Evolutionary conservation across 2,888 invertebrate species (phyloP), one percentile per base, ranked within the genome.

Genomic region (Thelaira solivaga): DNA sequence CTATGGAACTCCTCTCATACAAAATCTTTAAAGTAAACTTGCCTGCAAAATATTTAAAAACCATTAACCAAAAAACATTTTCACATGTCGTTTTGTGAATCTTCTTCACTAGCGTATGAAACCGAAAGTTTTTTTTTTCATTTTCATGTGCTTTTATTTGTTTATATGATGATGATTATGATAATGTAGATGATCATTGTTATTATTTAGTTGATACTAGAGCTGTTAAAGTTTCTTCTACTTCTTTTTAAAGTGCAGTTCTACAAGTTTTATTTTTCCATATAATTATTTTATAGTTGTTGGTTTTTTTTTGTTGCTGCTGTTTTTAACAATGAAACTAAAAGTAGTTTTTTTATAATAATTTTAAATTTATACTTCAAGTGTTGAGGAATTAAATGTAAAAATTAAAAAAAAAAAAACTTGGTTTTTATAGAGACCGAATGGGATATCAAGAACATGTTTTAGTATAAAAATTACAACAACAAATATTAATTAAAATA

Each of bases 371-470:
- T 8, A 36, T 24, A 24, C 45, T 10, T 45, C 51, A 39, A 18
- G 6, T 51, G 2, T 4, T 6, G 5, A 55, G 13, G 7, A 16
- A 34, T 1, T 13, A 29, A 29, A 49, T 16, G 5, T 29, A 16
- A 18, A 16, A 34, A 51, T 43, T 31, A 47, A 62, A 31, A 11
- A 1, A 31, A 39, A 10, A 55, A 39, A 26, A 29, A 29, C 26
- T 8, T 55, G 39, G n/a, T 36, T 57, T 57, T 72, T 51, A 31
- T 43, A 59, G 41, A 7, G 11, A 34, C 11, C 24, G 11, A 7
- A 43, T 34, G 26, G 45, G 34, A 67, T 57, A 45, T 31, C 49
- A 49, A 73, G 73, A 73, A 65, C 59, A 51, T 73, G 65, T 59
- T 64, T 65, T 31, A 51, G 51, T 67, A 67, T 4, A 29, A 64